Conservation (phyloP, 2,113 vertebrate species). For the Empidonax traillii region DNA sequence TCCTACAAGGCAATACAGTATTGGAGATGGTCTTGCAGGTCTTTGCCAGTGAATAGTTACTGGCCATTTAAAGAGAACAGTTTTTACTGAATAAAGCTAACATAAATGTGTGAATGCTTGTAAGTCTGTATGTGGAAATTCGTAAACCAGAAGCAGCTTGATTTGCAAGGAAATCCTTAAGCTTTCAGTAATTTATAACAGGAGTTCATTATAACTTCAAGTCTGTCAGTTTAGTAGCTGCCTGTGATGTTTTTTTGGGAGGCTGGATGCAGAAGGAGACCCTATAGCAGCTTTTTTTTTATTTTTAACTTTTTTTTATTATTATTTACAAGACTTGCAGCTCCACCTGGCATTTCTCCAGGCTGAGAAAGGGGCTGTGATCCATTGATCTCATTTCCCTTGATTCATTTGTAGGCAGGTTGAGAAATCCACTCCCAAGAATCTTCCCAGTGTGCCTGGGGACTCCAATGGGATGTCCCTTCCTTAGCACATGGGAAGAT, state of each 20-base stretch:
- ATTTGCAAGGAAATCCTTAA: not conserved
- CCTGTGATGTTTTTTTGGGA: not conserved
- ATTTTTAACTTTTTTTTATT: not conserved
- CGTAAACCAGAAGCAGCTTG: not conserved
- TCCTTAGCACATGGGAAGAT: not conserved
- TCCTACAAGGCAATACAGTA: not conserved
- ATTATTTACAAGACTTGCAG: not conserved
- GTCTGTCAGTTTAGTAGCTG: not conserved
- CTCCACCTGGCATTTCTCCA: not conserved
- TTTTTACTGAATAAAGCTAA: not conserved
- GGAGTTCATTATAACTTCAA: not conserved
- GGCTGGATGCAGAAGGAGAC: not conserved
- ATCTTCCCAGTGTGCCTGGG: fast-evolving
- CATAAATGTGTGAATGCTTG: not conserved
- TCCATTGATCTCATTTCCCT: not conserved
- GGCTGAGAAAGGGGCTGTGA: not conserved
- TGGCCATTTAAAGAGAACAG: not conserved
- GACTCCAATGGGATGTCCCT: not conserved
- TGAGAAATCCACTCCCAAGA: not conserved
- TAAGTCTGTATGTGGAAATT: not conserved
- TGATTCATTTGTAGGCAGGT: not conserved
- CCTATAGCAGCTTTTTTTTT: not conserved
- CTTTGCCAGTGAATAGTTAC: not conserved
- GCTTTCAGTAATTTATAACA: not conserved
- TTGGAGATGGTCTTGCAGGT: not conserved